phyloP scores from a whole-genome alignment of 1,140 invertebrate species.

The Polypedilum pembai region DNA sequence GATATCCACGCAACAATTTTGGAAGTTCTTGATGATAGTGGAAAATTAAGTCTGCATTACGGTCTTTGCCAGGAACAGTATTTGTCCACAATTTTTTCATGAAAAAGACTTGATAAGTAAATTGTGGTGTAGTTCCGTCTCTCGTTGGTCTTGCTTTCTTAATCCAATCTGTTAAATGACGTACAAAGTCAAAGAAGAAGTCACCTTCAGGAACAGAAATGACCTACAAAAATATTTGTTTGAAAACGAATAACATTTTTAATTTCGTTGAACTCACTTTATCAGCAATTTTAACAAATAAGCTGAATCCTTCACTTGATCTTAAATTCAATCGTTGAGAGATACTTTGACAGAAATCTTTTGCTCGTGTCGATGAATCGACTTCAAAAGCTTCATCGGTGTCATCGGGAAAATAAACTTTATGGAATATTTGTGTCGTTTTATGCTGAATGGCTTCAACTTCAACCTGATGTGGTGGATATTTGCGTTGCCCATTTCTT shows the following conservation, averaged over 20 bases:
- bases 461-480: constrained; percentile 98
- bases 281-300: constrained; percentile 99
- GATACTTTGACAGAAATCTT: constrained; percentile 97
- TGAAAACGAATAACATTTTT: not conserved
- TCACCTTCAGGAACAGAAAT: constrained; percentile 99
- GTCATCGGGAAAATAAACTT: constrained; percentile 98
- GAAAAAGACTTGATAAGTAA: constrained; percentile 97
- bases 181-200: constrained; percentile 99
- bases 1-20: constrained; percentile 91
- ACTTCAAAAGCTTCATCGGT: constrained; percentile 98
- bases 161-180: constrained; percentile 98
- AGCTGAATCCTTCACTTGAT: constrained; percentile 93
- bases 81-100: constrained; percentile 99
- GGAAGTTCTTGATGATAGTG: constrained; percentile 98
- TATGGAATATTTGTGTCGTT: constrained; percentile 99
- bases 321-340: constrained; percentile 80
- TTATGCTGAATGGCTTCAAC: constrained; percentile 99
- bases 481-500: constrained; percentile 91
- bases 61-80: constrained; percentile 94
- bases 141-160: constrained; percentile 88
- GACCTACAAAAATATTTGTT: constrained; percentile 15
- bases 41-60: constrained; percentile 95
- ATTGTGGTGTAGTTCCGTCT: constrained; percentile 83
- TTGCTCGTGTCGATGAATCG: constrained; percentile 93
- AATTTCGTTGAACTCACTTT: constrained; percentile 61